Evolutionary conservation across 1,140 invertebrate species (phyloP), one percentile per base, ranked within the genome.

Genomic region (Habropoda laboriosa): DNA sequence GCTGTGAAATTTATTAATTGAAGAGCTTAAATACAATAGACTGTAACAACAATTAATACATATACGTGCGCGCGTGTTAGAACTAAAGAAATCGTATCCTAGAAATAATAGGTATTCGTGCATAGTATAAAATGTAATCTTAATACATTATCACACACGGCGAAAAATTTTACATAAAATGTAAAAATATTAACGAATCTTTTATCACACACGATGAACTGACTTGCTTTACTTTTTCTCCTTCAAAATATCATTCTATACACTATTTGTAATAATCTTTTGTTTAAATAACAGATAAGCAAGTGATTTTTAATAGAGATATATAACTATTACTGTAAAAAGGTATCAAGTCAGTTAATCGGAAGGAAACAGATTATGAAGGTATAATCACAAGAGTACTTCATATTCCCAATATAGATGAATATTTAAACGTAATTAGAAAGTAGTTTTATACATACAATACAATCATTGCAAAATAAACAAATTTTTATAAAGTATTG

Each of bases 381-480:
- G 60, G 18, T 66, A 63, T 80, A 80, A 85, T 32, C 72, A 42
- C 35, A 81, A 84, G 53, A 60, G 72, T 67, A 66, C 49, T 79
- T 83, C 67, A 72, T 64, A 47, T 79, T 81, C 61, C 58, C 75
- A 74, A 86, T 45, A 70, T 85, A 86, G 82, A 88, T 85, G 81
- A 74, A 77, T 89, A 85, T 85, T 84, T 86, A 81, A 86, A 89
- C 83, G 81, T 75, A 76, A 82, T 88, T 89, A 91, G 85, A 89
- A 57, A 79, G 87, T 91, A 91, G 82, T 89, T 91, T 90, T 91
- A 91, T 91, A 90, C 89, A 86, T 90, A 90, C 68, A 80, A 82
- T 85, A 89, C 86, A 88, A 88, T 90, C 79, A 89, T 80, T 89
- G 83, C 67, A 85, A 87, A 90, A 90, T 90, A 90, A 90, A 90